phyloP scores from a whole-genome alignment of 2,888 invertebrate genomes.

The Cephus rjabovi region DNA sequence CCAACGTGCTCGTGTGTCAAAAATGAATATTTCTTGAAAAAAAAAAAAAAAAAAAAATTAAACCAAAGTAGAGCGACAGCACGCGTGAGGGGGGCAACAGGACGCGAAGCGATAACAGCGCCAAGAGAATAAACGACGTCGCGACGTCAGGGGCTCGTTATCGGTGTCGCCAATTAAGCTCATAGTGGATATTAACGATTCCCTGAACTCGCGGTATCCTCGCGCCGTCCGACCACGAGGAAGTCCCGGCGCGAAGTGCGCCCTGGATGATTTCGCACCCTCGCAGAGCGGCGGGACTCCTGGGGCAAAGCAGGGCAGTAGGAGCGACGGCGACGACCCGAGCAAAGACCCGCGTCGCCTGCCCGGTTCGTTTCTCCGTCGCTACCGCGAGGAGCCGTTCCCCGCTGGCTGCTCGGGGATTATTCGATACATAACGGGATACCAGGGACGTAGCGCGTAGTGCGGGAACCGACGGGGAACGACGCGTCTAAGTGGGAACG shows the following conservation, averaged over 20 bases:
- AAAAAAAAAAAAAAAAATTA: too few species aligned
- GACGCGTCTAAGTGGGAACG: background rate
- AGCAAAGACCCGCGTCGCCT: background rate
- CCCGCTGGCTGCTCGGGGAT: background rate
- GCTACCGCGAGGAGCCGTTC: background rate
- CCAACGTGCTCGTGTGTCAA: too few species aligned
- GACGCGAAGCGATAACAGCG: background rate
- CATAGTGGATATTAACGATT: constrained; percentile 4
- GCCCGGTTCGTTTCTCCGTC: background rate
- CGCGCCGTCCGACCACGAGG: background rate
- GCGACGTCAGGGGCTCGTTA: constrained; percentile 1
- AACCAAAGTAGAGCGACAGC: background rate
- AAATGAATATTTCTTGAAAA: too few species aligned
- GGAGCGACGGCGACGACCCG: too few species aligned
- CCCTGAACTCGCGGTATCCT: background rate
- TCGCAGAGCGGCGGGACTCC: background rate
- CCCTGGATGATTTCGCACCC: background rate
- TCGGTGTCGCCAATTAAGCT: background rate
- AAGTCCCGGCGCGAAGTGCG: background rate
- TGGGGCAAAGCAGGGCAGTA: background rate
- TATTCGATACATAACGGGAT: background rate
- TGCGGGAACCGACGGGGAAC: background rate
- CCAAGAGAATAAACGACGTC: constrained; percentile 2
- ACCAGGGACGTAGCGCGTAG: background rate
- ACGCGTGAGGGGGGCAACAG: too few species aligned